Base-by-base conservation (phyloP, 1,140 invertebrate species). In the Apolygus lucorum region DNA sequence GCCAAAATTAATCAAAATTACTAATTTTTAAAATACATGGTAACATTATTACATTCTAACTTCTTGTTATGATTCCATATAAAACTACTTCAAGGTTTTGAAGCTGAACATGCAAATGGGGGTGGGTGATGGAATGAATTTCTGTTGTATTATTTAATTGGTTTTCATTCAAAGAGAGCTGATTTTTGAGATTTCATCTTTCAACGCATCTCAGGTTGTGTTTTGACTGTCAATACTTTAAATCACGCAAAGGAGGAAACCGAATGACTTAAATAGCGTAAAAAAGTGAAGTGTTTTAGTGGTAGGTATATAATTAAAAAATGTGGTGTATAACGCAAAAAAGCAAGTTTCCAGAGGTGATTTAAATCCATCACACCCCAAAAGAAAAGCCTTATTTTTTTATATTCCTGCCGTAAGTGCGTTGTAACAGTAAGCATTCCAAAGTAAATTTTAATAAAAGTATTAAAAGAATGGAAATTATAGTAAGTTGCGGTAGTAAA, bases 31-130 rank as follows among this genome's bases (percentile, higher is more conserved):
- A 17, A 42, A 42, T 42, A 42, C 34, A 42, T 42, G 34, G 17
- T 42, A 42, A 42, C 34, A 42, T 42, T 42, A 42, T 42, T 42
- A 42, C 34, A 42, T 42, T 42, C 54, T 59, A 59, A 29, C 24
- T 52, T 72, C 52, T 63, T 72, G 72, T 72, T 21, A 70, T 70
- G 54, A 28, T 49, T 70, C 21, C 25, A 65, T 24, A 68, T n/a
- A 70, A 69, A 70, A 26, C 68, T 70, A 70, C 68, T 70, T 26
- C 26, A 70, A 65, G 49, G 68, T 70, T 65, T 65, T 28, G 62
- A 70, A 70, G 68, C 68, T 52, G 68, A 65, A 52, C 68, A 70
- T 70, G 68, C 68, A 68, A 68, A 71, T 62, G 64, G 63, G 65
- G 65, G 68, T 69, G 68, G 62, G 52, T 69, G 71, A 73, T 66